A percentile compares a stretch with the other conserved stretches of the same genome.
Evolutionary conservation across 37 sponge, comb jelly and placozoan genomes (phyloP).

Genomic region (Spongilla lacustris): DNA sequence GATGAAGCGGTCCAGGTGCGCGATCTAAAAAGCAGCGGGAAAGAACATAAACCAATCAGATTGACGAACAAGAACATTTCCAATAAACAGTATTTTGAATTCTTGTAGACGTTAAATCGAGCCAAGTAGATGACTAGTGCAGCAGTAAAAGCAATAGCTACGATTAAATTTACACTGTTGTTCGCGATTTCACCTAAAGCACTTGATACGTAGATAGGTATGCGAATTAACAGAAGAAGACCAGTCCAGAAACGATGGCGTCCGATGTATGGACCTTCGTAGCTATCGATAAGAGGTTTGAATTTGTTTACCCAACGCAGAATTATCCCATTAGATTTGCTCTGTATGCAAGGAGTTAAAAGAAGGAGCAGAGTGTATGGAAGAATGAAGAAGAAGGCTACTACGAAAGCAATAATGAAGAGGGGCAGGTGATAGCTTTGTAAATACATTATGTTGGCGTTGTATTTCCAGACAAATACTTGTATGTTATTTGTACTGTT

Average conservation of each 20-base stretch:
- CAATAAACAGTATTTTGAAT: no score
- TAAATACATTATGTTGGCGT: slow-evolving; percentile 9
- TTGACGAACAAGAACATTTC: no score
- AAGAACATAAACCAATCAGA: no score
- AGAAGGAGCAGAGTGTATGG: slow-evolving; percentile 6
- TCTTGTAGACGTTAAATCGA: no score
- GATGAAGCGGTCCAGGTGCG: no score
- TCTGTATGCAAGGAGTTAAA: slow-evolving; percentile 11
- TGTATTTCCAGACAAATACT: slow-evolving; percentile 3
- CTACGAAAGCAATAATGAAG: slow-evolving; percentile 1
- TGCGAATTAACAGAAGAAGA: slow-evolving; percentile 9
- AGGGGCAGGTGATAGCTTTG: background rate
- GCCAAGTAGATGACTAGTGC: no score
- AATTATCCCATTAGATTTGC: background rate
- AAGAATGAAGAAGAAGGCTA: background rate
- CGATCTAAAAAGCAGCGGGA: no score
- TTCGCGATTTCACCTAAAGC: no score
- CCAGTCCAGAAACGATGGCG: slow-evolving; percentile 8
- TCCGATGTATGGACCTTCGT: slow-evolving; percentile 7
- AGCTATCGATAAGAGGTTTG: slow-evolving; percentile 11
- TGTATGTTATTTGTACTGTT: background rate
- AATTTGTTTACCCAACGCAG: slow-evolving; percentile 1
- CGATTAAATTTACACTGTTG: no score
- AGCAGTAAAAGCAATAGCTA: no score
- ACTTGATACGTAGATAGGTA: no score